Evolutionary conservation across 2,113 vertebrate species (phyloP), one percentile per base, ranked within the genome.

Genomic region (Brienomyrus longianalis): DNA sequence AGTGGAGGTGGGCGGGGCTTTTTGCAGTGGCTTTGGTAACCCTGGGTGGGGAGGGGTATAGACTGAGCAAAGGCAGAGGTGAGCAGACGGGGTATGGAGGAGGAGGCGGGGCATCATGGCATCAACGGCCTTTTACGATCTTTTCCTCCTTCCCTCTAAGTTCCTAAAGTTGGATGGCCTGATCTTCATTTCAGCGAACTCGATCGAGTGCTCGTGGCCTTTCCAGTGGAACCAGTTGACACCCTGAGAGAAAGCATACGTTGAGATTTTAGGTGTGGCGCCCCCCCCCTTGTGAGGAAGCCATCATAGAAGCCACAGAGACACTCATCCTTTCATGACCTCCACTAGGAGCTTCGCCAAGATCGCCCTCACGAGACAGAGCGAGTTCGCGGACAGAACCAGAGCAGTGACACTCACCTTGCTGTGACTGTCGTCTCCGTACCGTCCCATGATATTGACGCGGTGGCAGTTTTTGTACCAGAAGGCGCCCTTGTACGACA

Each of bases 211-310:
- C 90, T 99, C 98, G 0, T 99, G 98, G 90, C 98, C 98, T 92
- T 99, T 99, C 98, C 98, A 99, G 92, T 99, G 98, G 96, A 98
- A 99, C 98, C 98, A 99, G 96, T 99, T 99, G 23, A 99, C 95
- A 0, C 98, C 98, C 98, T 99, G 92, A 43, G 74, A 87, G 35
- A 21, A 56, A n/a, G 85, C 5, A 45, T n/a, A n/a, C 21, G 2
- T 85, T n/a, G 45, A 48, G 21, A 47, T 62, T 43, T 70, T 70
- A 70, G 62, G 27, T 27, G n/a, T 27, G 62, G 3, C 13, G 17
- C 1, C 4, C 17, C 31, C 31, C 13, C 17, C 50, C 39, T 35
- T 39, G 31, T 77, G 31, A 19, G 35, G 13, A 39, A 15, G 31
- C 31, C 13, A 1, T 77, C 70, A 77, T 39, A 39, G 31, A 31